These are phyloP conservation scores for Hyposmocoma kahamanoa DNA, from an alignment of 1,140 invertebrate genomes.

Conservation along the genomic window DNA sequence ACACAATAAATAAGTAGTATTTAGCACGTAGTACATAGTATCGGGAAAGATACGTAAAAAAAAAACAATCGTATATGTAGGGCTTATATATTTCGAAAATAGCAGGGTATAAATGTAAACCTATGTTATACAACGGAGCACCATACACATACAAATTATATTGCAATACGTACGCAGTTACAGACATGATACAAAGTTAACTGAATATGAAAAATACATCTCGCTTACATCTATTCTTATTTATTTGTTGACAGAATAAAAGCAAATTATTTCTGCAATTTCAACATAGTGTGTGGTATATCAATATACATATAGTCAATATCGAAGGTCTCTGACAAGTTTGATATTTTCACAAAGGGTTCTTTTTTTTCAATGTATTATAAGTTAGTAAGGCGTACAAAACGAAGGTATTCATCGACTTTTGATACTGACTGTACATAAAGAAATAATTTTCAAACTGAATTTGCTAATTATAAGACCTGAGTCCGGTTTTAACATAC, in stretches of 20 bases:
- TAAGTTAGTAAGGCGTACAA: background rate
- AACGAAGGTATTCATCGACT: background rate
- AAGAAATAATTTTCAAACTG: background rate
- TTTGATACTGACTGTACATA: background rate
- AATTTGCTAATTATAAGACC: background rate
- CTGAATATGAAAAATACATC: constrained; percentile 32
- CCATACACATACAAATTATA: constrained; percentile 53
- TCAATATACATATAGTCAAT: no score
- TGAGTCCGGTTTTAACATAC: background rate
- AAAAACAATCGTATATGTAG: no score
- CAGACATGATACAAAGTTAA: constrained; percentile 23
- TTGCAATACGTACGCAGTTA: constrained; percentile 29
- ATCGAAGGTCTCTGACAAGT: background rate
- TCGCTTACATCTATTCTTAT: constrained; percentile 22
- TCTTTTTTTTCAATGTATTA: background rate
- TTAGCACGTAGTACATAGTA: no score
- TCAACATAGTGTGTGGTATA: no score
- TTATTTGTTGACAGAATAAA: no score
- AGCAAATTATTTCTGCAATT: no score
- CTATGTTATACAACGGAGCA: constrained; percentile 55
- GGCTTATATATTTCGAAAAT: constrained; percentile 62
- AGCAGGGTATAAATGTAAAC: constrained; percentile 59
- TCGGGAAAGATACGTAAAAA: no score
- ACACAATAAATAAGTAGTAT: no score
- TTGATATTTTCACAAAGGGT: background rate